These are phyloP conservation scores for Pelobates fuscus DNA, from an alignment of 2,113 vertebrate species.

Conservation along the genomic window DNA sequence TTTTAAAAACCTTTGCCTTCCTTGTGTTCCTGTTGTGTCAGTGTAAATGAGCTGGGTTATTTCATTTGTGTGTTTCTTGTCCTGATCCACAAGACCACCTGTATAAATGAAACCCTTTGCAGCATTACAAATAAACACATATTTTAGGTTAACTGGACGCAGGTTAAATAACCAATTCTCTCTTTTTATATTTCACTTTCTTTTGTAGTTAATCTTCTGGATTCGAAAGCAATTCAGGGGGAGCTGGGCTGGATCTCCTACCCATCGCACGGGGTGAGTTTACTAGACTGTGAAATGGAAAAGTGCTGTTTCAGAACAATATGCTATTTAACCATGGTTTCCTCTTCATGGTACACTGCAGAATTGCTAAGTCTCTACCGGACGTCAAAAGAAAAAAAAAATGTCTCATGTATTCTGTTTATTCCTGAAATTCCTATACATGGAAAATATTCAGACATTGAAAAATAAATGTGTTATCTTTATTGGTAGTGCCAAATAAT, in stretches of 20 bases:
- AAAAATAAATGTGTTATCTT: not conserved
- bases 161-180: conserved; percentile 59
- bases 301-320: conserved; percentile 52
- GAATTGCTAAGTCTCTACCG: conserved; percentile 18
- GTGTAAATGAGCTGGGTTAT: conserved; percentile 39
- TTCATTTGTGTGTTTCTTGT: conserved; percentile 58
- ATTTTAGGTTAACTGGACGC: conserved; percentile 67
- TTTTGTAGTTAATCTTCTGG: conserved; percentile 93
- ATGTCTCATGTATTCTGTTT: not conserved
- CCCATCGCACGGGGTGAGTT: conserved; percentile 94
- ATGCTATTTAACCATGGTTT: conserved; percentile 59
- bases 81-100: conserved; percentile 60
- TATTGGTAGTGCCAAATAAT: no score
- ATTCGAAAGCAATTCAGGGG: conserved; percentile 97
- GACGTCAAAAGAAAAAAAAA: conserved; percentile 38
- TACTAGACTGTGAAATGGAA: conserved; percentile 57
- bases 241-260: conserved; percentile 98
- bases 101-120: conserved; percentile 68
- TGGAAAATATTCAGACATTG: not conserved
- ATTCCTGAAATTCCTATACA: conserved; percentile 15
- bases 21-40: conserved; percentile 51
- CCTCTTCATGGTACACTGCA: conserved; percentile 52
- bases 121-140: conserved; percentile 58
- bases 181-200: conserved; percentile 68
- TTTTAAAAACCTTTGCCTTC: conserved; percentile 43